Base-by-base conservation (phyloP, 2,797 vertebrate genomes). In the Chrosomus eos region DNA sequence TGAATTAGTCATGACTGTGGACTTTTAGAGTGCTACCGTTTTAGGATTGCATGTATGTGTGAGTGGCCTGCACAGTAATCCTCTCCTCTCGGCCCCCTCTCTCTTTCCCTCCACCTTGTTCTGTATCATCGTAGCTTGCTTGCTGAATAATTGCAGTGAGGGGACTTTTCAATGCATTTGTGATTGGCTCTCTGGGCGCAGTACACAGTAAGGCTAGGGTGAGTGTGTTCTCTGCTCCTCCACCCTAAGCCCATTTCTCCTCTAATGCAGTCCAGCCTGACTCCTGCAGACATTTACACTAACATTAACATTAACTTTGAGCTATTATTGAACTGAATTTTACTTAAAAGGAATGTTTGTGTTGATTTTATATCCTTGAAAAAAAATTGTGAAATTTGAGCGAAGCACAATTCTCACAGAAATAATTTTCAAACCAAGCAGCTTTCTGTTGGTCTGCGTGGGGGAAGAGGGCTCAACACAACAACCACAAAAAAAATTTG, bases 101-200 rank as follows among this genome's bases (percentile, higher is more conserved):
- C 75, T 67, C 51, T 76, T 86, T 75, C 80, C 67, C 85, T 82
- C 77, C 79, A 64, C 76, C 87, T 68, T 66, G 64, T 83, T 87
- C 82, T 85, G 80, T 83, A 87, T 90, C 89, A 85, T 84, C 48
- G 36, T 84, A 70, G 80, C 85, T 80, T 53, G 74, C 83, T 85
- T 10, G 91, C 91, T 95, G 94, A 95, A 96, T 95, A 95, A 95
- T 95, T 95, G 94, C 93, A 95, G 94, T 81, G 93, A 91, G 93
- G 88, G 60, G 92, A 93, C 93, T 93, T 94, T 95, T 95, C 94
- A 95, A 95, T 95, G 95, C 94, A 95, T 95, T 95, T 91, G 67
- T 95, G 95, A 96, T 95, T 83, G 87, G 82, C 85, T 87, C 68
- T 89, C 76, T 51, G 91, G 92, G 92, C 89, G 91, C 91, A 92